Percentiles rank a stretch among this genome's conserved stretches.
Conservation (phyloP, 2,113 vertebrate species). For the Uria lomvia region DNA sequence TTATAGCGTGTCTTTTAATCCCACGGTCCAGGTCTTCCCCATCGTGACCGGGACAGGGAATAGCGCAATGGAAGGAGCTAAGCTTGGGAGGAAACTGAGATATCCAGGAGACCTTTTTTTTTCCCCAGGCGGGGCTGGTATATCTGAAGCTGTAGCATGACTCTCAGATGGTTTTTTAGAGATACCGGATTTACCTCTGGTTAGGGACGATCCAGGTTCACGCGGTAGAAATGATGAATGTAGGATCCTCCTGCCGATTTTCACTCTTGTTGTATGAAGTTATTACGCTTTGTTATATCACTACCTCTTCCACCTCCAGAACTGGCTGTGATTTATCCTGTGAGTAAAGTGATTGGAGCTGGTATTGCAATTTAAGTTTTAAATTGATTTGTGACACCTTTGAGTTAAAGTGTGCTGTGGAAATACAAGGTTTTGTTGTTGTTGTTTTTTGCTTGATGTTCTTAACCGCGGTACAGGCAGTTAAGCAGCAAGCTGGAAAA, state of each 20-base stretch:
- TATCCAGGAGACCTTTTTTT: not conserved
- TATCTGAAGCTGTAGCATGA: not conserved
- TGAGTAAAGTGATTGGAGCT: conserved; percentile 50
- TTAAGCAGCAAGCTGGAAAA: conserved; percentile 12
- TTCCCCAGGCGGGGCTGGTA: not conserved
- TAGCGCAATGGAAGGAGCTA: not conserved
- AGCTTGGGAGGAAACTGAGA: not conserved
- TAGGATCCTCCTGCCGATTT: conserved; percentile 38
- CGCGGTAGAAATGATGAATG: conserved; percentile 2
- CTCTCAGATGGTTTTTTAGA: not conserved
- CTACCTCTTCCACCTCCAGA: conserved; percentile 42
- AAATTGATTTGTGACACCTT: conserved; percentile 62
- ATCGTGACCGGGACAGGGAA: not conserved
- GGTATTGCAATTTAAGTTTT: conserved; percentile 60
- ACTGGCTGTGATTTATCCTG: conserved; percentile 50
- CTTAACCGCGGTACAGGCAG: not conserved
- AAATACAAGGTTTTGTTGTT: conserved; percentile 40
- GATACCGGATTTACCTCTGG: not conserved
- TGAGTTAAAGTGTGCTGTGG: conserved; percentile 27
- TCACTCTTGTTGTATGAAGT: conserved; percentile 23
- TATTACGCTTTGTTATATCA: conserved; percentile 29
- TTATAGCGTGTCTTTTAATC: not conserved
- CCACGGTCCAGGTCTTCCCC: not conserved
- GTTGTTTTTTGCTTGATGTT: conserved; percentile 34
- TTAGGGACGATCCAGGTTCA: not conserved